Base-by-base conservation (phyloP, 2,888 invertebrate species). In the Sesia bembeciformis region DNA sequence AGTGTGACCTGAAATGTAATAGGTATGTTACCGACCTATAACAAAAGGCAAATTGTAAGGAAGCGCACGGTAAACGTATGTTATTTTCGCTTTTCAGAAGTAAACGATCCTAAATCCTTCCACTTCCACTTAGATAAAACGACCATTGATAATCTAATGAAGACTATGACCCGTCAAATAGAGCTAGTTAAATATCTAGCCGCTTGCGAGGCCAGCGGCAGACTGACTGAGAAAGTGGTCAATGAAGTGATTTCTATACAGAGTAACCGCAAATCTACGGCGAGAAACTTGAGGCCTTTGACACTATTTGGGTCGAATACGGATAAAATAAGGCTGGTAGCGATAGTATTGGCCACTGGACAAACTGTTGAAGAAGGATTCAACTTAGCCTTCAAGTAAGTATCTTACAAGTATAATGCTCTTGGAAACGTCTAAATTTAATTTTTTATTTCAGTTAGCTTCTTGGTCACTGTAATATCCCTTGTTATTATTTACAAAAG, bases 81-180 rank as follows among this genome's bases (percentile, higher is more conserved):
- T 53, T 6, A 54, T 55, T 42, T 49, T 5, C 4, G 39, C 8
- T 43, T 67, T 64, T 4, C 78, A 90, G 89, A 85, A 71, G 71
- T 81, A 51, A 81, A 89, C 56, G 84, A 90, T 56, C 78, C 90
- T 38, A 89, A 91, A 60, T 89, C 91, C 0, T 85, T 95, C 50
- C 91, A 93, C 4, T 93, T 95, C 90, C 92, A 93, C 76, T 87
- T 95, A 71, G 93, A 93, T 75, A 91, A 92, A 39, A 88, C 90
- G 59, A 93, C 93, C n/a, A 92, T 96, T 61, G 93, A 93, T 74
- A 93, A 93, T 62, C 93, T 96, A 61, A 93, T 97, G 62, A 93
- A 93, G 55, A 95, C 95, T 0, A 94, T 97, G 60, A 91, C 92
- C 4, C 87, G 94, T n/a, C 97, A 97, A 76, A 92, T 94, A 64